Evolutionary conservation across 1,140 invertebrate species (phyloP).

Genomic region (Listronotus bonariensis): DNA sequence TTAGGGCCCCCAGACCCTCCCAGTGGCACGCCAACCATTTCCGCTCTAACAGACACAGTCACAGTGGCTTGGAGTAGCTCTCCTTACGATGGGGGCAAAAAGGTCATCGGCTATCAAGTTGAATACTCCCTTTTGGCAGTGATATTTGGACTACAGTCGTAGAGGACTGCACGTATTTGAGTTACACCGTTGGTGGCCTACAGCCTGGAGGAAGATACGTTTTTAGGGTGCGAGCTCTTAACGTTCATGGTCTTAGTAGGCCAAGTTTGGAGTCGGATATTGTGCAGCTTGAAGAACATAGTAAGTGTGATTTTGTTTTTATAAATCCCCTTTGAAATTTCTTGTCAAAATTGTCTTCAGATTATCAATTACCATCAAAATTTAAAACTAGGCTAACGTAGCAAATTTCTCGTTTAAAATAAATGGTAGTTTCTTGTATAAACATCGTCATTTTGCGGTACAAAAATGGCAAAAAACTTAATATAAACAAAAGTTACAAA

Average conservation of each 20-base stretch:
- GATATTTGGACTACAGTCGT: conserved; percentile 64
- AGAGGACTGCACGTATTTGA: conserved; percentile 67
- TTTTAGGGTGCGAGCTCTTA: conserved; percentile 78
- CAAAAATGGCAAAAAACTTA: too few species aligned
- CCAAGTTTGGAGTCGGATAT: conserved; percentile 65
- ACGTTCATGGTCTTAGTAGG: conserved; percentile 76
- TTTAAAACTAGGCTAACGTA: too few species aligned
- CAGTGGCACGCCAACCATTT: conserved; percentile 67
- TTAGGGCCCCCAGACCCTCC: conserved; percentile 77
- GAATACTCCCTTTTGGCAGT: conserved; percentile 68
- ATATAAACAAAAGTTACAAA: too few species aligned
- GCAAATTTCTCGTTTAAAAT: too few species aligned
- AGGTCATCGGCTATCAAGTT: conserved; percentile 79
- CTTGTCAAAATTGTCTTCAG: too few species aligned
- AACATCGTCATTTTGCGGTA: too few species aligned
- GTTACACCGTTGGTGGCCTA: conserved; percentile 63
- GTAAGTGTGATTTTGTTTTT: conserved; percentile 39
- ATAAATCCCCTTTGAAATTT: too few species aligned
- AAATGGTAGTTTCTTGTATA: too few species aligned
- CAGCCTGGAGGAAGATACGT: conserved; percentile 64
- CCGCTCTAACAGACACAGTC: conserved; percentile 57
- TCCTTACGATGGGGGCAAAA: conserved; percentile 83
- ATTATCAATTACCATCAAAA: too few species aligned
- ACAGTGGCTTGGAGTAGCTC: conserved; percentile 81
- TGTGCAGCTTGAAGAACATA: conserved; percentile 56